Percentiles rank a stretch among this genome's conserved stretches.
Evolutionary conservation across 2,113 vertebrate genomes (phyloP).

Genomic region (Columbina picui): DNA sequence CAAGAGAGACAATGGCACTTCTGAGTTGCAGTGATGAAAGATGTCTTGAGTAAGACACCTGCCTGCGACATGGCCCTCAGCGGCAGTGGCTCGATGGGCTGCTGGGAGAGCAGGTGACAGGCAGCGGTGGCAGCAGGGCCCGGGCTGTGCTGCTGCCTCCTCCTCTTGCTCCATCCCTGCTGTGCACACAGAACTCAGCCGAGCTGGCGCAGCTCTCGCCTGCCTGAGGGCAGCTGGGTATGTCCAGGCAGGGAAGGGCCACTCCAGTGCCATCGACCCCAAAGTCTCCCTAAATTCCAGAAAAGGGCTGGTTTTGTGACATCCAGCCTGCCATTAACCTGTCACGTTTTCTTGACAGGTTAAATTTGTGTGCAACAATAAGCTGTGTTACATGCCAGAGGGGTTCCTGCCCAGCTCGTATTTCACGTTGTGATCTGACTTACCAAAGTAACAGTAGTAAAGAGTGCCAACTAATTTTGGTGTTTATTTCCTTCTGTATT

Average conservation of each 20-base stretch:
- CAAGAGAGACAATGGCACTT: rapidly evolving
- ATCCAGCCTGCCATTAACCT: background rate
- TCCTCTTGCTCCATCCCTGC: background rate
- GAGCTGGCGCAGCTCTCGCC: rapidly evolving
- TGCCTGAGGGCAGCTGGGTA: background rate
- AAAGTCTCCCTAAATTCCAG: background rate
- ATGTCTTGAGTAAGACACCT: background rate
- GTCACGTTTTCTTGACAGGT: background rate
- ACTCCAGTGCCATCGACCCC: background rate
- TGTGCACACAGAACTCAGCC: rapidly evolving
- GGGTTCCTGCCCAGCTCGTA: background rate
- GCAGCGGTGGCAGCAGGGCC: background rate
- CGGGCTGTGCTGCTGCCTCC: background rate
- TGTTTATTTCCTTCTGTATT: background rate
- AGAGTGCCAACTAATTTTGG: background rate
- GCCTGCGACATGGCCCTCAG: background rate
- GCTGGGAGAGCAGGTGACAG: background rate
- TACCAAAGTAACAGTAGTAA: background rate
- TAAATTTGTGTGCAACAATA: background rate
- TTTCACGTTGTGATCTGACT: background rate
- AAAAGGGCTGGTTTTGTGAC: background rate
- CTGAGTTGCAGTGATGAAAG: background rate
- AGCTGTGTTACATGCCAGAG: background rate
- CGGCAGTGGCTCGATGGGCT: background rate
- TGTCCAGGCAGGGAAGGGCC: background rate